phyloP scores from a whole-genome alignment of 2,797 vertebrate species.

The Oreochromis mossambicus region DNA sequence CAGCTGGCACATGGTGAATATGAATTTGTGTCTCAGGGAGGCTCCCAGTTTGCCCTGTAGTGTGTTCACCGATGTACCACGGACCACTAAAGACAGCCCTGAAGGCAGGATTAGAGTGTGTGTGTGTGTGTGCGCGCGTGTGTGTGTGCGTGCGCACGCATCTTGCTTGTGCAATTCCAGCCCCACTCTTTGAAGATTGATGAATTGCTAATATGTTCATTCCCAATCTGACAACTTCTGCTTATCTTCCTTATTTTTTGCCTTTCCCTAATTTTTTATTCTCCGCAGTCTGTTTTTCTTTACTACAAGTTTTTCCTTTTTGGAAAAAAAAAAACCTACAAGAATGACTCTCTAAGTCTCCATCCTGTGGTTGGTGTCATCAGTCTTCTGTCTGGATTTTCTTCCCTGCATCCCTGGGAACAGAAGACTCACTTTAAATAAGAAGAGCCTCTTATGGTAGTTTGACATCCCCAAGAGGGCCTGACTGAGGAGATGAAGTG shows the following conservation, averaged over 20 bases:
- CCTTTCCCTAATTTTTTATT: background rate
- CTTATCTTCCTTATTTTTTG: background rate
- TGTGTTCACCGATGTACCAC: constrained; percentile 13
- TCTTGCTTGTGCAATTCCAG: constrained; percentile 16
- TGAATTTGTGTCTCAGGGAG: background rate
- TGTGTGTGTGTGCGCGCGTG: background rate
- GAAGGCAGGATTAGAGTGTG: constrained; percentile 43
- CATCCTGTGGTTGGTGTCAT: background rate
- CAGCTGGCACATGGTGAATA: background rate
- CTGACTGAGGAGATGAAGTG: constrained; percentile 25
- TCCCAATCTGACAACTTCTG: background rate
- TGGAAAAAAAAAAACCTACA: background rate
- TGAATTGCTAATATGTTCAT: constrained; percentile 65
- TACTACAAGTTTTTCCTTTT: background rate
- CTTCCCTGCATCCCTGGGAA: constrained; percentile 9
- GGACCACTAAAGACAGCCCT: constrained; percentile 43
- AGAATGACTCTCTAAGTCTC: background rate
- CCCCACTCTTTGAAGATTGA: constrained; percentile 63
- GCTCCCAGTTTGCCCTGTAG: background rate
- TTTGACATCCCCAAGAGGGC: constrained; percentile 29
- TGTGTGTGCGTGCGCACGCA: background rate
- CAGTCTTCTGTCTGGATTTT: constrained; percentile 15
- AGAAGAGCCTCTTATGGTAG: constrained; percentile 37
- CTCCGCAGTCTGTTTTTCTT: background rate
- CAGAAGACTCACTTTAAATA: constrained; percentile 43